Evolutionary conservation across 2,797 vertebrate species (phyloP).

Genomic region (Lycodopsis pacificus): DNA sequence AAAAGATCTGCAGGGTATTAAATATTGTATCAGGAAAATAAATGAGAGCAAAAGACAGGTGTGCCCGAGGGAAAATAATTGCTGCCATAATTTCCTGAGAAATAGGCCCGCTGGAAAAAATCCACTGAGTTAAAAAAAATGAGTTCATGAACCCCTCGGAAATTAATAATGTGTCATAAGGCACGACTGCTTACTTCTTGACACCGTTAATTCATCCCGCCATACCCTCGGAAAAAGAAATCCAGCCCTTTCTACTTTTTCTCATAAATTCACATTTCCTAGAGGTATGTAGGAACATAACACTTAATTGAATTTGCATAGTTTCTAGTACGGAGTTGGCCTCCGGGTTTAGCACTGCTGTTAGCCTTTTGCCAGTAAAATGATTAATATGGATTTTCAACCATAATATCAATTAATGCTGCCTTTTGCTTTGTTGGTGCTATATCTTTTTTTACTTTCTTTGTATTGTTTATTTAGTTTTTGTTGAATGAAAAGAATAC

Average conservation of each 20-base stretch:
- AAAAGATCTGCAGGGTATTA: conserved; percentile 34
- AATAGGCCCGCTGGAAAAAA: conserved; percentile 34
- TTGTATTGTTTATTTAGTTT: neutral
- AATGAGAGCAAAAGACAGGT: conserved; percentile 57
- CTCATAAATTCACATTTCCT: conserved; percentile 10
- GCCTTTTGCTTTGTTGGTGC: neutral
- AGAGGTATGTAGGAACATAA: conserved; percentile 11
- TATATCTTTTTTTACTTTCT: neutral
- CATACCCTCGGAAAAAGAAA: conserved; percentile 20
- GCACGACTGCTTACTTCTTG: conserved; percentile 29
- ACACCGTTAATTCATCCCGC: conserved; percentile 36
- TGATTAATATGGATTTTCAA: neutral
- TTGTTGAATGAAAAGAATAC: neutral
- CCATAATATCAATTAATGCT: conserved; percentile 8
- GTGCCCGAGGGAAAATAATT: conserved; percentile 55
- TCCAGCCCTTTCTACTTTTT: neutral
- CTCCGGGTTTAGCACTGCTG: conserved; percentile 5
- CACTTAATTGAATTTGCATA: conserved; percentile 1
- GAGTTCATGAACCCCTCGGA: conserved; percentile 50
- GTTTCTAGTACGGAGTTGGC: conserved; percentile 20
- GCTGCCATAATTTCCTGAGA: conserved; percentile 56
- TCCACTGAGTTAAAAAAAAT: conserved; percentile 43
- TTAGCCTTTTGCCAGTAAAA: neutral
- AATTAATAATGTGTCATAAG: conserved; percentile 41
- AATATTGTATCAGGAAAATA: conserved; percentile 47